phyloP scores from a whole-genome alignment of 2,888 invertebrate genomes.

The Leptinotarsa juncta region DNA sequence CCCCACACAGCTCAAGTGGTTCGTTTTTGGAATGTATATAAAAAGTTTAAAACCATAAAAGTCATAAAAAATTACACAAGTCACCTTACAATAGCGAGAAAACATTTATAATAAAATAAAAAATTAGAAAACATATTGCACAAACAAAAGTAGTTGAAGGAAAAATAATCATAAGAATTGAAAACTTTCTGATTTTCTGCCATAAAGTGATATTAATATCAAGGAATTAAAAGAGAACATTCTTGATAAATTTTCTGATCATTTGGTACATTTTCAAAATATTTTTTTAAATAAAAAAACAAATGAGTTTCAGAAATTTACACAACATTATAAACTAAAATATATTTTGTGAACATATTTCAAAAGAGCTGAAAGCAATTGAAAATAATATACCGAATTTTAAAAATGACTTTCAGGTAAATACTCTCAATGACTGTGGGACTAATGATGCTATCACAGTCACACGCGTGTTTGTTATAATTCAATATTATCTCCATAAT shows the following conservation, averaged over 20 bases:
- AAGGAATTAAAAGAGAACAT: not conserved
- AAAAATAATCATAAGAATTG: not conserved
- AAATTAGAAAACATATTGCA: constrained; percentile 13
- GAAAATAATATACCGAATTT: not conserved
- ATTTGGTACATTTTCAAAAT: not conserved
- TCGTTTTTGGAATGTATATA: constrained; percentile 6
- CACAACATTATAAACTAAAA: not conserved
- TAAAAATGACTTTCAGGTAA: not conserved
- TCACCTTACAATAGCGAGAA: not conserved
- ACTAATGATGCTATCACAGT: not conserved
- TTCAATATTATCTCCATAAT: not conserved
- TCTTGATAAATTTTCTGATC: not conserved
- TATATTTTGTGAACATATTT: not conserved
- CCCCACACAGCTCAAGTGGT: not conserved
- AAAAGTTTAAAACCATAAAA: constrained; percentile 4
- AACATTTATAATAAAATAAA: constrained; percentile 3
- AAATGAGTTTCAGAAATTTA: not conserved
- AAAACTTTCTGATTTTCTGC: not conserved
- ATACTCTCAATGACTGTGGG: not conserved
- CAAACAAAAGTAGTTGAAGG: constrained; percentile 11
- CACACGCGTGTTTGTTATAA: not conserved
- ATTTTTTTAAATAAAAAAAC: not conserved
- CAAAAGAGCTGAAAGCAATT: not conserved
- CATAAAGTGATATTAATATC: not conserved
- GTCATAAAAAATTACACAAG: not conserved